Conservation (phyloP, 2,797 vertebrate genomes). For the Acrocephalus scirpaceus region DNA sequence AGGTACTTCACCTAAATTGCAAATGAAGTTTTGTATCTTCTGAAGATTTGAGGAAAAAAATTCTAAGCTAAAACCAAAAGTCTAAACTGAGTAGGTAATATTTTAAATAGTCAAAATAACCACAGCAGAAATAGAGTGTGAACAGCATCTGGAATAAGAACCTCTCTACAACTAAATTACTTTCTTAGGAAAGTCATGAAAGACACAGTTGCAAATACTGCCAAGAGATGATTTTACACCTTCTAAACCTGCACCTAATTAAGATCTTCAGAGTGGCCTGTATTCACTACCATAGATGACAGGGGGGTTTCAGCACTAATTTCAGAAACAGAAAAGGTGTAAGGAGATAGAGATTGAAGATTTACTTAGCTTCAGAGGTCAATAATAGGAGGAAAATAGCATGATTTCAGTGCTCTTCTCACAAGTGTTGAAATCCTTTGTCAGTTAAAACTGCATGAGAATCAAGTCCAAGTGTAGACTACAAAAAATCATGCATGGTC, state of each 20-base stretch:
- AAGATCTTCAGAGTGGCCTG: background rate
- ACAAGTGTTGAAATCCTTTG: background rate
- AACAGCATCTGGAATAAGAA: background rate
- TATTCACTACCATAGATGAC: background rate
- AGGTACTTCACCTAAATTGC: background rate
- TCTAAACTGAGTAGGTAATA: background rate
- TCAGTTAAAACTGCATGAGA: background rate
- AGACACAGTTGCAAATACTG: background rate
- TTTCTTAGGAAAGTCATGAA: background rate
- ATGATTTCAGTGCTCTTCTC: background rate
- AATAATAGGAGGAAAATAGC: background rate
- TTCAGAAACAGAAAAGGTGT: background rate
- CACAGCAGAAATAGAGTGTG: background rate
- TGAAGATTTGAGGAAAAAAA: background rate
- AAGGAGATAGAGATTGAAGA: background rate
- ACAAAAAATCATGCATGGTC: rapidly evolving
- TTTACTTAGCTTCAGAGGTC: background rate
- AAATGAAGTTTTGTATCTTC: background rate
- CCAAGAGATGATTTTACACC: background rate
- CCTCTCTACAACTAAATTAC: background rate
- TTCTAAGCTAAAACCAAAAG: background rate
- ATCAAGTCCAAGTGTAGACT: background rate
- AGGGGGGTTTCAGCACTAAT: background rate
- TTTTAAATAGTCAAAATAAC: background rate
- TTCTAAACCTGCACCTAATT: background rate